A percentile compares a stretch with the other conserved stretches of the same genome.
Evolutionary conservation across 2,797 vertebrate genomes (phyloP).

Genomic region (Limnodromus scolopaceus): DNA sequence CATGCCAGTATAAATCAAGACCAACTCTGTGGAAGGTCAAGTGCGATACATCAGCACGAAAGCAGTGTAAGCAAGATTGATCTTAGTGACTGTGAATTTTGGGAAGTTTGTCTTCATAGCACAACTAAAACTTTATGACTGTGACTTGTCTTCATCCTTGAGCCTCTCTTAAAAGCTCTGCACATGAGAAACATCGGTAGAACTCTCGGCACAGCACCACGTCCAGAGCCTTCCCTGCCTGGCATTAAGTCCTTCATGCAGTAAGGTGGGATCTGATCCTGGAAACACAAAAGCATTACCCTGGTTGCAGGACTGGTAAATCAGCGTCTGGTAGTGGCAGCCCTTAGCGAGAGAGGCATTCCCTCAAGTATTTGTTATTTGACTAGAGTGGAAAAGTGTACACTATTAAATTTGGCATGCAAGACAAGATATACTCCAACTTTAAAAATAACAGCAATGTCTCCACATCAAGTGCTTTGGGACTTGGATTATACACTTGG

Average conservation of each 20-base stretch:
- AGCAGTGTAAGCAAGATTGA: neutral
- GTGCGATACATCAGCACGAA: neutral
- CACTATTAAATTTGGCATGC: slow-evolving; percentile 32
- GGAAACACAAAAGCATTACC: neutral
- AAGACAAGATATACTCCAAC: slow-evolving; percentile 47
- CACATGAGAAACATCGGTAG: neutral
- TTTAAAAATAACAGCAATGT: slow-evolving; percentile 47
- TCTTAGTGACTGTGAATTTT: neutral
- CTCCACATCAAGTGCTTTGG: slow-evolving; percentile 49
- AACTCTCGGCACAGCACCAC: neutral
- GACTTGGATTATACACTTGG: slow-evolving; percentile 21
- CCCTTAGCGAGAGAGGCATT: neutral
- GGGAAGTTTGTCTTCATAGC: neutral
- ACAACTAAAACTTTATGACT: neutral
- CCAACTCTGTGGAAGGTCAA: neutral
- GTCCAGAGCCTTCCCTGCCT: neutral
- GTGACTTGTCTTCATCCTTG: neutral
- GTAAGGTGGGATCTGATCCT: neutral
- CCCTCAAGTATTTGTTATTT: slow-evolving; percentile 48
- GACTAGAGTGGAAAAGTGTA: neutral
- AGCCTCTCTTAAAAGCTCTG: neutral
- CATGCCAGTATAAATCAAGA: neutral
- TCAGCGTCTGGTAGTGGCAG: neutral
- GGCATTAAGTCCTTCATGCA: neutral
- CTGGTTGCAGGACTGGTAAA: neutral